Evolutionary conservation across 92 coral and sea anemone species (phyloP).

Genomic region (Hydrozoanthus gracilis): DNA sequence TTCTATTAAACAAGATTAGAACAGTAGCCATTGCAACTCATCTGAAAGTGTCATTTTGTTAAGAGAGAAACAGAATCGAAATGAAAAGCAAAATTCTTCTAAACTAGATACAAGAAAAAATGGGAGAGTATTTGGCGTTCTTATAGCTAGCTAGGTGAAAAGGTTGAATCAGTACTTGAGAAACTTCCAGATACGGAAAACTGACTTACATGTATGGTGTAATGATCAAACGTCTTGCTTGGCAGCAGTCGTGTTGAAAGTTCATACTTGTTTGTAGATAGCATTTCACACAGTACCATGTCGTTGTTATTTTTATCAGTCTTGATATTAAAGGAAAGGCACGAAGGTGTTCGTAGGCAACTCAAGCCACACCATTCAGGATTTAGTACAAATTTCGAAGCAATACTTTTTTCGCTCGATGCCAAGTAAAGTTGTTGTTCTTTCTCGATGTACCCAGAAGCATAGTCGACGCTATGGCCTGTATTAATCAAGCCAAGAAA

Average conservation of each 20-base stretch:
- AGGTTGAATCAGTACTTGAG: neutral
- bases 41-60: too few relatives aligned
- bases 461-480: neutral
- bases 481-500: neutral
- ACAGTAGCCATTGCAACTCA: too few relatives aligned
- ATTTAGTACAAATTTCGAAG: neutral
- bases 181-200: neutral
- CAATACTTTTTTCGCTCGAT: neutral
- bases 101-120: too few relatives aligned
- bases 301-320: neutral
- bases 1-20: too few relatives aligned
- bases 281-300: neutral
- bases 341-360: neutral
- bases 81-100: too few relatives aligned
- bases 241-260: neutral
- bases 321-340: neutral
- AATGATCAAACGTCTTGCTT: neutral
- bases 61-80: too few relatives aligned
- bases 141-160: too few relatives aligned
- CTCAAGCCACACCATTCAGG: neutral
- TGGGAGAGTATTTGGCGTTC: too few relatives aligned
- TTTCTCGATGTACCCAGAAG: neutral
- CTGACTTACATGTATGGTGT: neutral
- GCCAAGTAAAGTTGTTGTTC: neutral
- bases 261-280: slow-evolving; percentile 12